Evolutionary conservation across 2,113 vertebrate species (phyloP), one percentile per base, ranked within the genome.

Genomic region (Stomatorhinus ivindoensis): DNA sequence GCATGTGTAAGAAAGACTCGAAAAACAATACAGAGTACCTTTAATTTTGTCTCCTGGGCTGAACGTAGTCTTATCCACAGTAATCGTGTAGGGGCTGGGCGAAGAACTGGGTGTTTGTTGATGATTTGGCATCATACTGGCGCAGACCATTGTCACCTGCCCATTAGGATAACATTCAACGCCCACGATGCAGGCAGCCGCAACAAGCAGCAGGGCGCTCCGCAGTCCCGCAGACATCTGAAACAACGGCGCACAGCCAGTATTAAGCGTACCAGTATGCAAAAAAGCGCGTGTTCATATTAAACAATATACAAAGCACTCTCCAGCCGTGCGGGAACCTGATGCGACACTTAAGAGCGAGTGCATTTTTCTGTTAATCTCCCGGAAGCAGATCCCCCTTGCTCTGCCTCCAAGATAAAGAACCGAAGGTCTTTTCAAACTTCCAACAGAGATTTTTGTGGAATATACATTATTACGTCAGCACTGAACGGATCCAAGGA

Each of bases 101-200:
- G 83, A 48, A 0, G 83, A 58, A 0, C 93, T 95, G 5, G 96
- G 47, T 31, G 15, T 1, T 13, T 61, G 51, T n/a, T 87, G 89
- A 53, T 98, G 97, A 0, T 65, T 27, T 3, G 97, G 97, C 8
- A 92, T 10, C 97, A 98, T 97, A 61, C 91, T 95, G 13, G 11
- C 31, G 21, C 97, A 98, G 3, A 93, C 94, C 90, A 53, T 55
- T 19, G 90, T 90, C 31, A 98, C 92, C 92, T 89, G 95, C 80
- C 97, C 97, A 73, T 89, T 91, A 39, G 94, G 92, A 89, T 96
- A 98, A 88, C 92, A 90, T 88, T 2, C 10, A 87, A 93, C 94
- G 51, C 90, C 91, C 17, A 27, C 46, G 90, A 0, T 21, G 48
- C 91, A 73, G 83, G 69, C 92, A 86, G 88, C 53, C 0, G 46